Evolutionary conservation across 2,797 vertebrate genomes (phyloP).

Genomic region (Mionectes olivaceus): DNA sequence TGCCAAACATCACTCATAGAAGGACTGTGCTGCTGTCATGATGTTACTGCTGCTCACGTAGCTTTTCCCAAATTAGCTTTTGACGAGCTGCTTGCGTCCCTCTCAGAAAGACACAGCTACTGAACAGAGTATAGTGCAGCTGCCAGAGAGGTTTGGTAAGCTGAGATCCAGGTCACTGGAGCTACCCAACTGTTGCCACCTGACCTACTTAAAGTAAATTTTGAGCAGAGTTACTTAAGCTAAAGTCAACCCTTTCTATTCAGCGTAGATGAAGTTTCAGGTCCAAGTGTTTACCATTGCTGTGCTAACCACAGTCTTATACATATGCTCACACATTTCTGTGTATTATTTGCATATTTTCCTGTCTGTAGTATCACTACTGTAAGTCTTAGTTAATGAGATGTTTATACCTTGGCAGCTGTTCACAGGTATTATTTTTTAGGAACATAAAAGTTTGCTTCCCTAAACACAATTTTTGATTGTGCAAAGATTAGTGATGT

Average conservation of each 20-base stretch:
- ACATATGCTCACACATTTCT: background rate
- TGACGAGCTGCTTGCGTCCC: background rate
- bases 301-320: background rate
- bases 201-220: background rate
- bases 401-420: background rate
- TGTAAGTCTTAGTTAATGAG: background rate
- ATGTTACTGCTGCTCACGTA: background rate
- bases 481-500: background rate
- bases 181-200: background rate
- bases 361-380: background rate
- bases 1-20: background rate
- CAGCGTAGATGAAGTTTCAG: background rate
- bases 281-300: background rate
- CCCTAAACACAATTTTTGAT: background rate
- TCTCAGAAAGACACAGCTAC: background rate
- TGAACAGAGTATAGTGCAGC: background rate
- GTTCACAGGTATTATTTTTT: background rate
- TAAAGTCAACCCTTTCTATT: background rate
- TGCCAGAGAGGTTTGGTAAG: background rate
- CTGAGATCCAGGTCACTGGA: background rate
- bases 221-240: background rate
- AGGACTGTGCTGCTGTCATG: background rate
- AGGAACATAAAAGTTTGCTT: background rate
- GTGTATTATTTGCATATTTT: background rate
- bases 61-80: conserved; percentile 11